Base-by-base conservation (phyloP, 2,888 invertebrate genomes). In the Nomada ferruginata region DNA sequence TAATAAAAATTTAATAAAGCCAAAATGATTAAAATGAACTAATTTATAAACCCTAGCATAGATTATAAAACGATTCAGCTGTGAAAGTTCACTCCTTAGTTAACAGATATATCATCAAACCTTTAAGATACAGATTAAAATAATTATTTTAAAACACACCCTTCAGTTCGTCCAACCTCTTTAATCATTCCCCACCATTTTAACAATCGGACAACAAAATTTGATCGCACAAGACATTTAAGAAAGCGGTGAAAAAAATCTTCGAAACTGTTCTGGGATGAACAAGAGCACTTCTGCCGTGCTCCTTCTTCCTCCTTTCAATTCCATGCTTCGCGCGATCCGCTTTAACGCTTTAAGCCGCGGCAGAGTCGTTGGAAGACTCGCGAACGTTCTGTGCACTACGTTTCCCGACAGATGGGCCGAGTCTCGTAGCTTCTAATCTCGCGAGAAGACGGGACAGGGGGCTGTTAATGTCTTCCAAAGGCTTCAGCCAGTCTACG, bases 341-440 rank as follows among this genome's bases (percentile, higher is more conserved):
- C 47, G 23, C 70, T 76, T 76, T 70, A 76, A 76, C 42, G 63
- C 47, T 73, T 65, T 65, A 29, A 65, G 66, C 26, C 50, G 29
- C 15, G 53, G 66, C 66, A 36, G 52, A 53, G 52, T 53, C 68
- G 42, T 68, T 18, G 73, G 20, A n/a, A 57, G 47, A n/a, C 44
- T 23, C 60, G 44, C 42, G 52, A 47, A 23, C 47, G 47, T 2
- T 18, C 60, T n/a, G 13, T 13, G 36, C 52, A 20, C 20, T 20
- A 20, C 26, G 61, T 18, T 4, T 26, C 20, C 20, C 29, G 10
- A n/a, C 70, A 70, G 70, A 70, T 60, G 70, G 36, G 47, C n/a
- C 47, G 29, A 23, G 57, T 57, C 65, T 50, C 23, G 29, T 47
- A 59, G 65, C 50, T 59, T 66, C 65, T 59, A 66, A 74, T 74